These are phyloP conservation scores for Erpobdella octoculata DNA, from an alignment of 2,888 invertebrate species.

Conservation along the genomic window DNA sequence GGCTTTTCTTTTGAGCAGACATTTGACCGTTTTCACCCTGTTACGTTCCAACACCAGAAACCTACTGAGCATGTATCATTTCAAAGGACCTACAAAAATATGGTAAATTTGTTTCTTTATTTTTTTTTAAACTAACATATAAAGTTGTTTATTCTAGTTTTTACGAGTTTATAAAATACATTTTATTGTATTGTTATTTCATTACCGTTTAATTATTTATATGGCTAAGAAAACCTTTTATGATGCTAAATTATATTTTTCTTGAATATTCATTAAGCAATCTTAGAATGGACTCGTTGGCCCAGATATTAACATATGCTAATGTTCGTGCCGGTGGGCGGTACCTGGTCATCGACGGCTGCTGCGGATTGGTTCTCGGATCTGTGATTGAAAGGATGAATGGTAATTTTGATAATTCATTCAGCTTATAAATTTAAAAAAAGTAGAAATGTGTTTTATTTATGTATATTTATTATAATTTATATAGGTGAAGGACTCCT, in stretches of 20 bases:
- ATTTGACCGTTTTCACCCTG: conserved; percentile 53
- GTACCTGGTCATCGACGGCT: conserved; percentile 73
- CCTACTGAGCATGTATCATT: conserved; percentile 75
- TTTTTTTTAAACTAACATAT: background rate
- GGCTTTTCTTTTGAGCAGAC: no score
- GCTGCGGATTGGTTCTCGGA: conserved; percentile 72
- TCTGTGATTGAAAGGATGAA: conserved; percentile 64
- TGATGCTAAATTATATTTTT: background rate
- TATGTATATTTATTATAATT: background rate
- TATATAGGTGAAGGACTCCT: conserved; percentile 26
- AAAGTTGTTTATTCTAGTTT: background rate
- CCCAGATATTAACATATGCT: conserved; percentile 74
- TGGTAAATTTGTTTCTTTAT: conserved; percentile 43
- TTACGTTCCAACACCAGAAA: conserved; percentile 71
- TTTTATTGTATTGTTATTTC: background rate
- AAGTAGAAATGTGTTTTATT: background rate
- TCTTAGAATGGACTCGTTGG: conserved; percentile 75
- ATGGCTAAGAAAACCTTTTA: background rate
- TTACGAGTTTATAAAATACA: no score
- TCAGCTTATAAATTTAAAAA: background rate
- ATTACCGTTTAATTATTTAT: background rate
- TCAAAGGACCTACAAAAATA: conserved; percentile 62
- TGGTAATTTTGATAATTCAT: conserved; percentile 19
- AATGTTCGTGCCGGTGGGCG: conserved; percentile 65
- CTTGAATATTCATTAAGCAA: conserved; percentile 53